Percentiles rank a stretch among this genome's conserved stretches.
phyloP scores from a whole-genome alignment of 2,113 vertebrate genomes.

The Echinops telfairi region DNA sequence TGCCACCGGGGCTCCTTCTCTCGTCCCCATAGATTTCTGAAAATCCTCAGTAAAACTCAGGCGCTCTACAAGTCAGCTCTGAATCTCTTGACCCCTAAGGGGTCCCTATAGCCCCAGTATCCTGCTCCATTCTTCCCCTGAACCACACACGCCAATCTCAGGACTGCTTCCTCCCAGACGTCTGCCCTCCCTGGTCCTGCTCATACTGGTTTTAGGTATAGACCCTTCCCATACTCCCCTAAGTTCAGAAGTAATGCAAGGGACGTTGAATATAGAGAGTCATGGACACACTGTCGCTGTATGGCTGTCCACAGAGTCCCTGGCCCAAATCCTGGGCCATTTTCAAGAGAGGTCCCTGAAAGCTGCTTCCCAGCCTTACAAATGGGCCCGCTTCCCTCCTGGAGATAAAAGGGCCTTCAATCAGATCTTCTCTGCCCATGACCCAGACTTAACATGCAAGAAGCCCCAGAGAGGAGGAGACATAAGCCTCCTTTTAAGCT shows the following conservation, averaged over 20 bases:
- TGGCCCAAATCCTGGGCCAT: not conserved
- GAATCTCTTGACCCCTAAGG: not conserved
- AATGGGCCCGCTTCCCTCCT: not conserved
- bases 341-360: not conserved
- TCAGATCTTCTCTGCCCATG: not conserved
- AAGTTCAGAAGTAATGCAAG: not conserved
- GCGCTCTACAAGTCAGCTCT: not conserved
- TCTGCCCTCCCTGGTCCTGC: not conserved
- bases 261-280: not conserved
- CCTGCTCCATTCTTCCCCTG: not conserved
- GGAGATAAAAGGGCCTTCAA: not conserved
- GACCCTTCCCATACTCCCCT: not conserved
- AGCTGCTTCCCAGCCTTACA: not conserved
- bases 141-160: not conserved
- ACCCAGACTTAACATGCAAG: not conserved
- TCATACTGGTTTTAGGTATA: not conserved
- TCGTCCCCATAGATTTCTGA: not conserved
- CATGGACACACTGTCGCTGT: not conserved
- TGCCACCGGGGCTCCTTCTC: not conserved
- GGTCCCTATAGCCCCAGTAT: not conserved
- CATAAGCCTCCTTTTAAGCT: not conserved
- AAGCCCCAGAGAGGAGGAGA: not conserved
- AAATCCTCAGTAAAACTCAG: slow-evolving; percentile 1
- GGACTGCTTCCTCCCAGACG: not conserved
- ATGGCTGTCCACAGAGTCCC: not conserved